Evolutionary conservation across 2,888 invertebrate species (phyloP).

Genomic region (Tillus elongatus): DNA sequence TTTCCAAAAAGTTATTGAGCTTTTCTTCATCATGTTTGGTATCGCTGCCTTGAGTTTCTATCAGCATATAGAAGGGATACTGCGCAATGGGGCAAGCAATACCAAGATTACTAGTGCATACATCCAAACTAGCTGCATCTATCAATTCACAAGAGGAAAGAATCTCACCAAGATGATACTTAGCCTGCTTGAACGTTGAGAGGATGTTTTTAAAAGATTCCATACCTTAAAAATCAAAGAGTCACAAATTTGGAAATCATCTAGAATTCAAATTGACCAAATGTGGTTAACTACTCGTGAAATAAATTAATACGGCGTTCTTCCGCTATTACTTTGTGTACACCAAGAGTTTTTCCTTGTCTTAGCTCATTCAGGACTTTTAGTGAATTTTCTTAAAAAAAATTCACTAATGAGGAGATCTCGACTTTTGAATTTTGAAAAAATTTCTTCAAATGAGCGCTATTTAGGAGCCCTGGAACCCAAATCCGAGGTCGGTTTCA

Average conservation of each 20-base stretch:
- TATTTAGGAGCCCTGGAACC: no score
- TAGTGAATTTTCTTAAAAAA: no score
- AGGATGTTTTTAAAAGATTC: constrained; percentile 70
- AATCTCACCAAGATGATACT: constrained; percentile 72
- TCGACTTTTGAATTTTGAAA: no score
- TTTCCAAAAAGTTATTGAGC: constrained; percentile 65
- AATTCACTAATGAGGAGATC: no score
- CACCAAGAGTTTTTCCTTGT: no score
- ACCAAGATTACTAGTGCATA: constrained; percentile 53
- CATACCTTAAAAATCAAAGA: constrained; percentile 49
- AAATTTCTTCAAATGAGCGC: no score
- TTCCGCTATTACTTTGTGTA: no score
- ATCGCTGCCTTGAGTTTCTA: constrained; percentile 85
- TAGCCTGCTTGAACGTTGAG: constrained; percentile 65
- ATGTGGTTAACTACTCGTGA: no score
- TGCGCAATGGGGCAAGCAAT: constrained; percentile 53
- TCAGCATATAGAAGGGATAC: constrained; percentile 73
- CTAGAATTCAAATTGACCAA: no score
- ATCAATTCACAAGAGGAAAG: constrained; percentile 95
- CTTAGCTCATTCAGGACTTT: no score
- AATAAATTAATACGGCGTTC: no score
- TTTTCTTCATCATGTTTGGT: constrained; percentile 81
- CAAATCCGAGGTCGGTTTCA: no score
- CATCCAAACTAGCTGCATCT: constrained; percentile 65
- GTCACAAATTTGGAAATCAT: constrained; percentile 15